These are phyloP conservation scores for Euproctis similis DNA, from an alignment of 2,888 invertebrate species.

Conservation along the genomic window DNA sequence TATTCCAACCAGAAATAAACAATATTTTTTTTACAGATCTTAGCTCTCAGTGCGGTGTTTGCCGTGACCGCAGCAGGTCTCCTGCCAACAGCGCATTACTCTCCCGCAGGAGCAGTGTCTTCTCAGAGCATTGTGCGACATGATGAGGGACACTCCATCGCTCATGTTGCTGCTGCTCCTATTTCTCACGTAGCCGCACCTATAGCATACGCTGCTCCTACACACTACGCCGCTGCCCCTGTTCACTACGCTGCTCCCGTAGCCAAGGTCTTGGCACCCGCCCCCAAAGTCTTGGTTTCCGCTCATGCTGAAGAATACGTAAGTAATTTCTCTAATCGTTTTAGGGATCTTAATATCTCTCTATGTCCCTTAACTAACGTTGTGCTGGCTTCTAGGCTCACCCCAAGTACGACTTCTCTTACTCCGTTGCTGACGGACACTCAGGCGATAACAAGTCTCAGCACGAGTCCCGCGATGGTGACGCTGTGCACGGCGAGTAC, in stretches of 20 bases:
- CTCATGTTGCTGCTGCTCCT: constrained; percentile 27
- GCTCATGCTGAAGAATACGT: constrained; percentile 46
- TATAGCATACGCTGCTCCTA: constrained; percentile 29
- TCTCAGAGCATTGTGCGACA: constrained; percentile 63
- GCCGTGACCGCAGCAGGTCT: constrained; percentile 53
- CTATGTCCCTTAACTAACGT: background rate
- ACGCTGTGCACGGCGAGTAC: constrained; percentile 76
- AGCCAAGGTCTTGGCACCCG: constrained; percentile 17
- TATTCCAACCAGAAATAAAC: background rate
- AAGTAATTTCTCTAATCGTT: too few relatives aligned
- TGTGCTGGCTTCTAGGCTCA: constrained; percentile 50
- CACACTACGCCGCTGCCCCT: constrained; percentile 31
- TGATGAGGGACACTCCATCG: constrained; percentile 30
- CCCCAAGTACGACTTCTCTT: constrained; percentile 75
- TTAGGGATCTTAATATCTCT: background rate
- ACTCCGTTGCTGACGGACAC: constrained; percentile 75
- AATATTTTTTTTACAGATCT: constrained; percentile 30
- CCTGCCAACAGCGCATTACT: constrained; percentile 52
- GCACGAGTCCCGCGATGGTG: constrained; percentile 75
- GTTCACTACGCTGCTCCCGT: constrained; percentile 27
- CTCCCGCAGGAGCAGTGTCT: constrained; percentile 49
- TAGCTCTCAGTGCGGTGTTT: constrained; percentile 48
- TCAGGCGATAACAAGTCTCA: constrained; percentile 78
- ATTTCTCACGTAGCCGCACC: constrained; percentile 29
- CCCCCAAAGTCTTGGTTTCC: constrained; percentile 24